phyloP scores from a whole-genome alignment of 1,140 invertebrate genomes.

The Heterodera schachtii region DNA sequence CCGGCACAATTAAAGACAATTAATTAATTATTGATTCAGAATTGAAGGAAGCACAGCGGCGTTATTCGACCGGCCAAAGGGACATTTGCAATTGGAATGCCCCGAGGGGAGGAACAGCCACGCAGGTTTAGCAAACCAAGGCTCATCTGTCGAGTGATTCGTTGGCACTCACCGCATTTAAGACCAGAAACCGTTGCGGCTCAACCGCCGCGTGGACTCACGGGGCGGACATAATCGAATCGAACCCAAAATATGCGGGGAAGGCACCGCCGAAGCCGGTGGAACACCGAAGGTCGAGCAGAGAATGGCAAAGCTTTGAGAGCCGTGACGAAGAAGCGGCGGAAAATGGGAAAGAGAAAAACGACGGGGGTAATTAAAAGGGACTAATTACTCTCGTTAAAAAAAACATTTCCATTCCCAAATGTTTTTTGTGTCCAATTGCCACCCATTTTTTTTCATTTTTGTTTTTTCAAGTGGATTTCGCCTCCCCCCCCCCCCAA shows the following conservation, averaged over 20 bases:
- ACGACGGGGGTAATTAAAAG: constrained; percentile 4
- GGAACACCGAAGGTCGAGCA: constrained; percentile 49
- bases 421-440: not conserved
- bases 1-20: not conserved
- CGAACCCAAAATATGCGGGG: constrained; percentile 57
- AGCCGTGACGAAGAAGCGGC: constrained; percentile 28
- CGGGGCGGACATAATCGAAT: constrained; percentile 55
- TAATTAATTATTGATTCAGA: not conserved
- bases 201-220: constrained; percentile 12
- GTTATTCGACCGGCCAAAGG: constrained; percentile 53
- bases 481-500: too few relatives aligned
- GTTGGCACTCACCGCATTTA: not conserved
- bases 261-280: constrained; percentile 57
- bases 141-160: not conserved
- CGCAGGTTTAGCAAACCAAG: not conserved
- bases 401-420: not conserved
- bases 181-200: constrained; percentile 26
- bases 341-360: not conserved
- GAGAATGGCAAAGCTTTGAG: constrained; percentile 62
- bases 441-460: not conserved
- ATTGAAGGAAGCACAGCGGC: constrained; percentile 34
- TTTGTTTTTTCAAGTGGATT: too few relatives aligned
- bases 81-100: constrained; percentile 47
- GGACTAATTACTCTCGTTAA: not conserved
- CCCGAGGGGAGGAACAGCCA: not conserved